Evolutionary conservation across 2,797 vertebrate species (phyloP), one percentile per base, ranked within the genome.

Genomic region (Lindbergichthys nudifrons): DNA sequence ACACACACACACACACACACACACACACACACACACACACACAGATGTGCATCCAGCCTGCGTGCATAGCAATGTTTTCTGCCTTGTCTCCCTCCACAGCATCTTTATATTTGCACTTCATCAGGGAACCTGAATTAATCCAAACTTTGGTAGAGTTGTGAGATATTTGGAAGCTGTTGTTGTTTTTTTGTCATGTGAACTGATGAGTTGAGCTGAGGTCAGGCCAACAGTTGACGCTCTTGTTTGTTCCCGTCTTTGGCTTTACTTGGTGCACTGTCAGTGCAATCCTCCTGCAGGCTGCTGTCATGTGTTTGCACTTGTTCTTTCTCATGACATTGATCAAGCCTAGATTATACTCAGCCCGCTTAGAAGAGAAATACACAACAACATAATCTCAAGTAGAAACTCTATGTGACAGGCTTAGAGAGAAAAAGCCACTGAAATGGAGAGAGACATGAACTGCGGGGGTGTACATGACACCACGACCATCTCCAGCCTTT

Each of bases 341-440:
- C 73, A 58, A 79, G 66, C 47, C 54, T 21, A 82, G 83, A 87
- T 90, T 86, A 88, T 64, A 54, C 73, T 62, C 77, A 39, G 57
- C 60, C 74, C 77, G 62, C 70, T 83, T 71, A 57, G 64, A 80
- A 73, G 56, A 60, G 69, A 78, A 52, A 73, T 52, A 63, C 70
- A 62, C 65, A 75, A 69, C 73, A 78, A 54, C 65, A 70, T 86
- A 57, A 84, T 86, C 84, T 75, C 66, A 77, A 66, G 53, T 46
- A 41, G 51, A 67, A 84, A 69, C 54, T 73, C 51, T n/a, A 42
- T 50, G 56, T 68, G 73, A 32, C 47, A 43, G 57, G 41, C 14
- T 61, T 19, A 41, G 45, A 42, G 47, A 18, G 19, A 21, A n/a
- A 52, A 65, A 6, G 3, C 26, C n/a, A 15, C 26, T 51, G 51